phyloP scores from a whole-genome alignment of 2,797 vertebrate species.

The Channallabes apus region DNA sequence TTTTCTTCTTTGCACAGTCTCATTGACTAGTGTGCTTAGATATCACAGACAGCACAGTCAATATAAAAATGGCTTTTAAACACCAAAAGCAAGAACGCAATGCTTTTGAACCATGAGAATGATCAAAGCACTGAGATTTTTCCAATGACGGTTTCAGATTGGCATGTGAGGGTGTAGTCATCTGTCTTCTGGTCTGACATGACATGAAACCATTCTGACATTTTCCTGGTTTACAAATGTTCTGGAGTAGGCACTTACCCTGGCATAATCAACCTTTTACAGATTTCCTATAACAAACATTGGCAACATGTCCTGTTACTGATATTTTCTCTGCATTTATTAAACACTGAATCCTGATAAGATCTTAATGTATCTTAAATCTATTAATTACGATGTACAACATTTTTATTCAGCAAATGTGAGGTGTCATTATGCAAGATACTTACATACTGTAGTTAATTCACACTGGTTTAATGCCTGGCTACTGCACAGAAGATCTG shows the following conservation, averaged over 20 bases:
- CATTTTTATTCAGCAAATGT: conserved; percentile 74
- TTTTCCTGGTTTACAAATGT: conserved; percentile 63
- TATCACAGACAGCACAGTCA: conserved; percentile 82
- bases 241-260: conserved; percentile 81
- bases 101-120: conserved; percentile 77
- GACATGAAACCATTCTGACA: conserved; percentile 48
- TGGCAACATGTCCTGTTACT: conserved; percentile 27
- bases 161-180: conserved; percentile 73
- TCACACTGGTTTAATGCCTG: conserved; percentile 74
- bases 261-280: conserved; percentile 66
- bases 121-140: conserved; percentile 80
- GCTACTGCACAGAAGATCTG: conserved; percentile 74
- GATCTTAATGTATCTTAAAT: conserved; percentile 57
- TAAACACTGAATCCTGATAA: conserved; percentile 48
- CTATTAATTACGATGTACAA: conserved; percentile 70
- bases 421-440: conserved; percentile 72
- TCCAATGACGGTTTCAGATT: conserved; percentile 73
- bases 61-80: conserved; percentile 85
- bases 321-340: conserved; percentile 36
- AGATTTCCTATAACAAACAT: conserved; percentile 38
- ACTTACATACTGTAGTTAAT: conserved; percentile 68
- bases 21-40: conserved; percentile 76
- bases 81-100: conserved; percentile 82
- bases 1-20: conserved; percentile 72
- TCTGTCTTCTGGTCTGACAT: conserved; percentile 47